Percentiles rank a stretch among this genome's conserved stretches.
These are phyloP conservation scores for Eristalinus aeneus DNA, from an alignment of 2,888 invertebrate species.

Conservation along the genomic window DNA sequence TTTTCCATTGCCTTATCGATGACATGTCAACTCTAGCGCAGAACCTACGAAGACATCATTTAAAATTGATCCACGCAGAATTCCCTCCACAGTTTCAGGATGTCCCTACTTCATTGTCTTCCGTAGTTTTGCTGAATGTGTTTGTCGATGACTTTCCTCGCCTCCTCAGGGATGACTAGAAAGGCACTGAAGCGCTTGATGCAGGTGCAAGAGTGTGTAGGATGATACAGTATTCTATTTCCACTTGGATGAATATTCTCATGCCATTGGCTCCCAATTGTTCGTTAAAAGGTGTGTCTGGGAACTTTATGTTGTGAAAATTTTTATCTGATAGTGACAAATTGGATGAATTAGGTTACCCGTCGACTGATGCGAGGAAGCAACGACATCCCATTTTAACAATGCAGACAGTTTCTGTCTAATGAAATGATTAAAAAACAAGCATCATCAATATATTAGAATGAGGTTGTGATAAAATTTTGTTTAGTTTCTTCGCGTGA, in stretches of 20 bases:
- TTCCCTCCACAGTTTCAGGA: not conserved
- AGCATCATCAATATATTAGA: not conserved
- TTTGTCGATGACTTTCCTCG: not conserved
- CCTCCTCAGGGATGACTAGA: not conserved
- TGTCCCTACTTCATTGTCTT: constrained; percentile 5
- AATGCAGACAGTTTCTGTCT: not conserved
- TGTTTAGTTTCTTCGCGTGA: not conserved
- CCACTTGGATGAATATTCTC: constrained; percentile 28
- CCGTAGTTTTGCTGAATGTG: not conserved
- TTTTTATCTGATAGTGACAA: constrained; percentile 5
- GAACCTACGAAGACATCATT: constrained; percentile 20
- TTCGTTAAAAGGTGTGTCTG: constrained; percentile 10
- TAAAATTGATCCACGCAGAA: constrained; percentile 13
- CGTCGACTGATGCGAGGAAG: not conserved
- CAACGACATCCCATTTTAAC: not conserved
- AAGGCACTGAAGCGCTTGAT: not conserved
- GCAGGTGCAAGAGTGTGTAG: constrained; percentile 35
- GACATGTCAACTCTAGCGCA: constrained; percentile 25
- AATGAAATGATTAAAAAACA: not conserved
- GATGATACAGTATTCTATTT: constrained; percentile 29
- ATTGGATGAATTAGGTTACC: constrained; percentile 17
- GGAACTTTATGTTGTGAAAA: not conserved
- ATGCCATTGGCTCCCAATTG: constrained; percentile 17
- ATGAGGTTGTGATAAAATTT: not conserved
- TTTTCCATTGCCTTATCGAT: constrained; percentile 3